Conservation (phyloP, 2,888 invertebrate genomes). For the Autographa gamma region DNA sequence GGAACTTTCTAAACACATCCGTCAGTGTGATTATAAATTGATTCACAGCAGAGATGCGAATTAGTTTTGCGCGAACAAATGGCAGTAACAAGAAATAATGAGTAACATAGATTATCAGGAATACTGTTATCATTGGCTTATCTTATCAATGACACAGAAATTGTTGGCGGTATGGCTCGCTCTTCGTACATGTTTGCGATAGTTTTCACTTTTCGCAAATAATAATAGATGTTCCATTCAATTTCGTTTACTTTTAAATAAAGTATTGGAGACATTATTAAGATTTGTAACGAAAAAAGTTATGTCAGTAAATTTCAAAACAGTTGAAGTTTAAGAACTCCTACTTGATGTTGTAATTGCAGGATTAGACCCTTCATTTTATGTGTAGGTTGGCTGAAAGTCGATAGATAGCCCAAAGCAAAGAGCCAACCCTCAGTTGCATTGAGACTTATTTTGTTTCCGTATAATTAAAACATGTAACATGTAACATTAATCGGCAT, state of each 20-base stretch:
- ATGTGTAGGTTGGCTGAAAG: too few species aligned
- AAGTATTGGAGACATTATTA: too few species aligned
- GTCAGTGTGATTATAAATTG: not conserved
- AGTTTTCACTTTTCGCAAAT: conserved; percentile 32
- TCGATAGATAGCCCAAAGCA: too few species aligned
- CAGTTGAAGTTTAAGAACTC: too few species aligned
- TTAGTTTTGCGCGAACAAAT: not conserved
- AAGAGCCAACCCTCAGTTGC: too few species aligned
- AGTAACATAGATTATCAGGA: conserved; percentile 45
- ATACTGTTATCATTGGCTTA: conserved; percentile 48
- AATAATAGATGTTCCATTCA: not conserved
- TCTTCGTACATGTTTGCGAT: conserved; percentile 25
- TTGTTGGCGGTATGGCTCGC: conserved; percentile 19
- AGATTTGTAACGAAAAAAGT: too few species aligned
- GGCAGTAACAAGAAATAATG: conserved; percentile 42
- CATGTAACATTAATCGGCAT: too few species aligned
- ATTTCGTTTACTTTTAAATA: not conserved
- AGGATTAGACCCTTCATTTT: too few species aligned
- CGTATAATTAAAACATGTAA: not conserved
- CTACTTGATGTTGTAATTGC: too few species aligned
- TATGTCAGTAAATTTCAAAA: too few species aligned
- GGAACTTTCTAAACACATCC: not conserved
- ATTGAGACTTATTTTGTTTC: too few species aligned
- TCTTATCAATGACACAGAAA: conserved; percentile 56
- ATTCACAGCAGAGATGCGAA: not conserved